Percentiles rank a stretch among this genome's conserved stretches.
Conservation (phyloP, 2,888 invertebrate genomes). For the Ormyrus nitidulus region DNA sequence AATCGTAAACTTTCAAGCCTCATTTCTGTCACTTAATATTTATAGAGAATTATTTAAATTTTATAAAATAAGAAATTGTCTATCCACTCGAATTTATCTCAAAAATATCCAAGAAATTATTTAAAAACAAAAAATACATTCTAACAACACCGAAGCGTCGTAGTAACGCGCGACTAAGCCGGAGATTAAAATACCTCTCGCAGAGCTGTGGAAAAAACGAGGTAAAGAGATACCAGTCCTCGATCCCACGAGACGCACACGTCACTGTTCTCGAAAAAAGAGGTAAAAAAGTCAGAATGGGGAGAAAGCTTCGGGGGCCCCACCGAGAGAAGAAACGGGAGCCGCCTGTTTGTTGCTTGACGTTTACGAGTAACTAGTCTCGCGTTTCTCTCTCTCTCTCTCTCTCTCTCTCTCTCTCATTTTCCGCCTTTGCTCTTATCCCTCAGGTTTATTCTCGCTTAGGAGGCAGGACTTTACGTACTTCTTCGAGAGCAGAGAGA, state of each 20-base stretch:
- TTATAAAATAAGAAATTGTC: no score
- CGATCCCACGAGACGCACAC: conserved; percentile 27
- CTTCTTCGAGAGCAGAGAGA: no score
- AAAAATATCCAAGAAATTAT: no score
- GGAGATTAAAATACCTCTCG: conserved; percentile 6
- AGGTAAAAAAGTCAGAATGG: conserved; percentile 9
- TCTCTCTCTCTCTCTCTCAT: conserved; percentile 31
- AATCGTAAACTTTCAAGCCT: no score
- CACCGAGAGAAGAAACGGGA: not conserved
- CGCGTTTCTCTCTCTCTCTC: conserved; percentile 37
- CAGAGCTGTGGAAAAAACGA: no score
- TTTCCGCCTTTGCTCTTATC: conserved; percentile 30
- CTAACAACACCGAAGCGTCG: not conserved
- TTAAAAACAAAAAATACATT: not conserved
- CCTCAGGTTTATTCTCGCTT: not conserved
- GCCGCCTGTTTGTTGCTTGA: conserved; percentile 33
- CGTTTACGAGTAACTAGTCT: conserved; percentile 51
- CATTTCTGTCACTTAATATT: no score
- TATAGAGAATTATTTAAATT: no score
- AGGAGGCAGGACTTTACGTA: no score
- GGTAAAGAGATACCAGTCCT: no score
- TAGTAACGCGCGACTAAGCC: not conserved
- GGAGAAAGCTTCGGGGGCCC: not conserved
- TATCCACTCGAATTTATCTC: no score
- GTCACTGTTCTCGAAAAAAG: conserved; percentile 16